phyloP scores from a whole-genome alignment of 2,888 invertebrate genomes.

The Oasisia sp. region DNA sequence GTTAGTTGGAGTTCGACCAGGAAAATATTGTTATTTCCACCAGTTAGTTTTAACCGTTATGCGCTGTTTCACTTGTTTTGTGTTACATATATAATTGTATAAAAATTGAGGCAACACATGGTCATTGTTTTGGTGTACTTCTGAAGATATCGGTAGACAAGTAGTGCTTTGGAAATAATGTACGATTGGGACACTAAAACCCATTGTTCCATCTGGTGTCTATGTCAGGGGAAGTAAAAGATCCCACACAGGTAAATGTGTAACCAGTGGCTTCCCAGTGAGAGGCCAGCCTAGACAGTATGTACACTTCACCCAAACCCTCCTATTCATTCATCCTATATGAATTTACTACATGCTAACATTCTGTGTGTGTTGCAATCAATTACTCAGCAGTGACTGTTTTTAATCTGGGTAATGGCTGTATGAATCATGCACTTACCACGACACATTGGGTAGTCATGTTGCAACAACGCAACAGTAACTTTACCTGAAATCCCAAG shows the following conservation, averaged over 20 bases:
- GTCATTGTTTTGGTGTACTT: neutral
- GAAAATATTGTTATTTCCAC: neutral
- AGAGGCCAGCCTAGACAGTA: too few species aligned
- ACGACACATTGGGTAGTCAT: neutral
- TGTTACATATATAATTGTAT: neutral
- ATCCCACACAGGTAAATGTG: too few species aligned
- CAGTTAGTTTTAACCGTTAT: neutral
- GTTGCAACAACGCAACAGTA: neutral
- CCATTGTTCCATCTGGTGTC: too few species aligned
- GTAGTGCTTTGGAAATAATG: neutral
- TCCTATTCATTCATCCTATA: too few species aligned
- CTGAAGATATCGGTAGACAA: neutral
- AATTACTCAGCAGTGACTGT: too few species aligned
- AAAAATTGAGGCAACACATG: constrained; percentile 2
- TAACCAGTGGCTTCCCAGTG: too few species aligned
- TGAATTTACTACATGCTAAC: too few species aligned
- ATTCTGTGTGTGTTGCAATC: too few species aligned
- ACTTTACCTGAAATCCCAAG: neutral
- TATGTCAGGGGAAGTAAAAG: too few species aligned
- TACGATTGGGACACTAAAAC: too few species aligned
- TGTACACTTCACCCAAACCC: too few species aligned
- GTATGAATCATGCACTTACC: neutral
- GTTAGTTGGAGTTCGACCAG: neutral
- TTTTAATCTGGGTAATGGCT: neutral
- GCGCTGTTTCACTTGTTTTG: neutral